Evolutionary conservation across 2,797 vertebrate species (phyloP).

Genomic region (Acrossocheilus wenchowensis): DNA sequence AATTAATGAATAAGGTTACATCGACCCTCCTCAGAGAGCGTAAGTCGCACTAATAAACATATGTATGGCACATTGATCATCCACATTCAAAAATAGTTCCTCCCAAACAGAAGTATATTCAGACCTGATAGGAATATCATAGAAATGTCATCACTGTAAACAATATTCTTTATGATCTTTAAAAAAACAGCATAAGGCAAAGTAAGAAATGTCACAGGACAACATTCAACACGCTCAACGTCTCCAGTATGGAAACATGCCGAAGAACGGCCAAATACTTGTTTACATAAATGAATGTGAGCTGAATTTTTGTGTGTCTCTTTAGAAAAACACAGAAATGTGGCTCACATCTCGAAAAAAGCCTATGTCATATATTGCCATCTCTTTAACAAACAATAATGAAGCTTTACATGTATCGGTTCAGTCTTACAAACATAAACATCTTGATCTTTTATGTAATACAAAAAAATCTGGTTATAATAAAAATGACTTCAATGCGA

Average conservation of each 20-base stretch:
- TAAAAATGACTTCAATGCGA: conserved; percentile 49
- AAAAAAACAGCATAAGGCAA: conserved; percentile 52
- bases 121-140: conserved; percentile 38
- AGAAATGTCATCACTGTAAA: conserved; percentile 49
- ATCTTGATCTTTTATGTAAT: conserved; percentile 64
- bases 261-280: conserved; percentile 22
- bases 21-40: conserved; percentile 70
- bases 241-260: conserved; percentile 38
- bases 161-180: conserved; percentile 35
- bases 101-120: conserved; percentile 26
- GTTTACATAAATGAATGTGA: conserved; percentile 26
- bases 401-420: conserved; percentile 38
- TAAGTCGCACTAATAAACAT: conserved; percentile 60
- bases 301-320: neutral
- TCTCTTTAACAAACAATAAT: conserved; percentile 57
- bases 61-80: conserved; percentile 46
- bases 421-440: conserved; percentile 57
- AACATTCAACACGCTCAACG: conserved; percentile 53
- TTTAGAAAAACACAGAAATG: conserved; percentile 66
- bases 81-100: conserved; percentile 44
- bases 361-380: conserved; percentile 52
- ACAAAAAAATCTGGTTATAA: conserved; percentile 68
- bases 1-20: conserved; percentile 50
- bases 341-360: conserved; percentile 61
- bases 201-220: conserved; percentile 48